Evolutionary conservation across 2,797 vertebrate species (phyloP).

Genomic region (Lagorchestes hirsutus): DNA sequence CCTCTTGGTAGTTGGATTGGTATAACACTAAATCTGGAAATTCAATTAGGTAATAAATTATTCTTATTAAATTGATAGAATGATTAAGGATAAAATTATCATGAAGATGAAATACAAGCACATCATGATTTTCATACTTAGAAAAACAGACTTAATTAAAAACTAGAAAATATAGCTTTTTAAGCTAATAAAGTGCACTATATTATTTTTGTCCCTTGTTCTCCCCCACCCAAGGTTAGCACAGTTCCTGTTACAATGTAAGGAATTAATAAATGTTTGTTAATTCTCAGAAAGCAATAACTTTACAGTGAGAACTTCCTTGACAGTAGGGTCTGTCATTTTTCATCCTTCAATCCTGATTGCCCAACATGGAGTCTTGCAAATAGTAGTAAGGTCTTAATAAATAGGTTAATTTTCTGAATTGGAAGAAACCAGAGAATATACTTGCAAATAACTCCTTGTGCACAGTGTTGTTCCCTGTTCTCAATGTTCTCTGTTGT

Average conservation of each 20-base stretch:
- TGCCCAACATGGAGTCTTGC: neutral
- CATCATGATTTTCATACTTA: neutral
- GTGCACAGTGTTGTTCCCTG: slow-evolving; percentile 27
- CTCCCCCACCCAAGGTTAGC: neutral
- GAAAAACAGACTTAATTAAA: slow-evolving; percentile 38
- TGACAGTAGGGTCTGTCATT: neutral
- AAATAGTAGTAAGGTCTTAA: neutral
- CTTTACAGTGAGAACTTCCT: neutral
- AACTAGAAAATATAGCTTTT: slow-evolving; percentile 38
- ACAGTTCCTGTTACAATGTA: neutral
- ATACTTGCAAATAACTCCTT: slow-evolving; percentile 20
- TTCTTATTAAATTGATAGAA: neutral
- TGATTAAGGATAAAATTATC: neutral
- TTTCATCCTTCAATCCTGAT: neutral
- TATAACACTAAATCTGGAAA: neutral
- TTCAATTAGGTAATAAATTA: neutral
- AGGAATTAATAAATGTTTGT: neutral
- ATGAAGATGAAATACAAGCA: neutral
- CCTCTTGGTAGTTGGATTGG: neutral
- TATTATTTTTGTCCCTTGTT: neutral
- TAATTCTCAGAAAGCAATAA: neutral
- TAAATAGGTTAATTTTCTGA: slow-evolving; percentile 33
- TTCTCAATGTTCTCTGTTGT: slow-evolving; percentile 20
- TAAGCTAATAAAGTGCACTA: slow-evolving; percentile 10
- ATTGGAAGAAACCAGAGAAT: slow-evolving; percentile 44